Evolutionary conservation across 2,888 invertebrate genomes (phyloP).

Genomic region (Pheosia tremula): DNA sequence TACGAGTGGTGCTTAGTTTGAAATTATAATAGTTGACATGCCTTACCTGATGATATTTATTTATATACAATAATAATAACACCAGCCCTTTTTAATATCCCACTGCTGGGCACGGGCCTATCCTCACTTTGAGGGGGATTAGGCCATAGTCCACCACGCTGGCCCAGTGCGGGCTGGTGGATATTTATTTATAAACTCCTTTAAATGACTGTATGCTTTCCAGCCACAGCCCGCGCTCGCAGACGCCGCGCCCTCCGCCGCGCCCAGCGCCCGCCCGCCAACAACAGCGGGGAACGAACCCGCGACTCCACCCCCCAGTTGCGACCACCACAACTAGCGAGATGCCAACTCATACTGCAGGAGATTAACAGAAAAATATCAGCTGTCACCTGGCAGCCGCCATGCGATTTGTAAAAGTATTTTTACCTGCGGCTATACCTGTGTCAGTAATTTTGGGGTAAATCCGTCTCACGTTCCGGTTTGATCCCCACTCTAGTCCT

Average conservation of each 20-base stretch:
- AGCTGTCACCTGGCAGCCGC: conserved; percentile 89
- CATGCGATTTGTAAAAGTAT: conserved; percentile 26
- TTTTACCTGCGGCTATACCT: not conserved
- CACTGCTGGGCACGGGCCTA: too few species aligned
- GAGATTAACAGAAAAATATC: conserved; percentile 92
- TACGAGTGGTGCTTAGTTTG: too few species aligned
- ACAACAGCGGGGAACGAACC: conserved; percentile 44
- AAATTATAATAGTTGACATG: too few species aligned
- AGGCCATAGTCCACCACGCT: too few species aligned
- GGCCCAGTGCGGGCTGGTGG: too few species aligned
- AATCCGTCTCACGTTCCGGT: too few species aligned
- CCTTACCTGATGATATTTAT: not conserved
- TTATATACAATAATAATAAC: not conserved
- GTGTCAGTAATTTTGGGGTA: too few species aligned
- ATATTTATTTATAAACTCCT: too few species aligned
- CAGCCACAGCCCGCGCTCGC: conserved; percentile 64
- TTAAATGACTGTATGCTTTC: not conserved
- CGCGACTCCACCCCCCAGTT: conserved; percentile 77
- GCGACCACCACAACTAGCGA: conserved; percentile 87
- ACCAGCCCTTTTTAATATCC: too few species aligned
- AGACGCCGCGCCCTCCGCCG: conserved; percentile 65
- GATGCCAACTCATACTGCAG: conserved; percentile 89
- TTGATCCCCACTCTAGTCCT: too few species aligned
- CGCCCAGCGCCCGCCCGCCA: conserved; percentile 53
- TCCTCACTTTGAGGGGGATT: too few species aligned